Conservation (phyloP, 64 coral and sea anemone genomes). For the Actinia equina region DNA sequence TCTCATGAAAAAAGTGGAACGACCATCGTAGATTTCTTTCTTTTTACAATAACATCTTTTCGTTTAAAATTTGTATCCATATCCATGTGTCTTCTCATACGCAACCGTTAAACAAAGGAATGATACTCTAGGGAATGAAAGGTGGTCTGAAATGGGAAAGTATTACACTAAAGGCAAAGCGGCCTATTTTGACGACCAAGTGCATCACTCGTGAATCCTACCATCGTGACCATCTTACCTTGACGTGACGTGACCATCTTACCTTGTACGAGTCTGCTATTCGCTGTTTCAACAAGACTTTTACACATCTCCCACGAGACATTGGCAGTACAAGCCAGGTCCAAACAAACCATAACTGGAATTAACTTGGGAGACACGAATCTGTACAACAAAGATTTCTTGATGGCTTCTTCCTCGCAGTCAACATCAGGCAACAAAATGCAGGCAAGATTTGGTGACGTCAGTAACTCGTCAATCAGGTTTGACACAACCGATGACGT, state of each 20-base stretch:
- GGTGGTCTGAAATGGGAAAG: too few relatives aligned
- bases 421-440: conserved; percentile 36
- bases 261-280: conserved; percentile 63
- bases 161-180: too few relatives aligned
- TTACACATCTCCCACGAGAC: conserved; percentile 53
- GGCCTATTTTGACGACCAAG: too few relatives aligned
- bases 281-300: conserved; percentile 65
- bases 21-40: too few relatives aligned
- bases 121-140: too few relatives aligned
- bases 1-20: too few relatives aligned
- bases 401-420: conserved; percentile 37
- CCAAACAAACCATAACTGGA: conserved; percentile 75
- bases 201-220: too few relatives aligned
- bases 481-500: conserved; percentile 39
- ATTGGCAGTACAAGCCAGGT: conserved; percentile 69
- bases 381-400: conserved; percentile 42
- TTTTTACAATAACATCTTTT: too few relatives aligned
- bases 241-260: neutral
- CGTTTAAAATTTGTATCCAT: too few relatives aligned
- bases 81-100: too few relatives aligned
- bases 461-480: conserved; percentile 67
- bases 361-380: conserved; percentile 56
- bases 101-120: too few relatives aligned
- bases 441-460: conserved; percentile 46
- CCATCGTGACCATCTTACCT: conserved; percentile 20